Conservation (phyloP, 2,888 invertebrate genomes). For the Drosophila nr. perissopoda region DNA sequence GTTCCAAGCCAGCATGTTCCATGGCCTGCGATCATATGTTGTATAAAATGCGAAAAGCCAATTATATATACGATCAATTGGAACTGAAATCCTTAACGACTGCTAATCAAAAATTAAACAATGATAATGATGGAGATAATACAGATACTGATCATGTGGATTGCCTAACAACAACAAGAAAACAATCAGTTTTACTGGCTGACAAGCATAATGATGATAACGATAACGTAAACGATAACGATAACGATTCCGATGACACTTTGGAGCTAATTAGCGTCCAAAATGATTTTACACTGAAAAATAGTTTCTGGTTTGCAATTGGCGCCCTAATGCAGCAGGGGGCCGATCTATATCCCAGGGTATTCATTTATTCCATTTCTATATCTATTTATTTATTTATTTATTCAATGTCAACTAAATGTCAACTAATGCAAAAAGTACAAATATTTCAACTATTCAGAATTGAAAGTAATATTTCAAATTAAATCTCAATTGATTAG, state of each 20-base stretch:
- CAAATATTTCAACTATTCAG: neutral
- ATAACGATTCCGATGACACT: constrained; percentile 54
- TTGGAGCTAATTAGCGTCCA: constrained; percentile 85
- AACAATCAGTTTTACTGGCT: neutral
- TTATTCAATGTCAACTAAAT: neutral
- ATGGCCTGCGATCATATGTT: constrained; percentile 85
- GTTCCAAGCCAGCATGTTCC: constrained; percentile 86
- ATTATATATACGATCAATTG: constrained; percentile 43
- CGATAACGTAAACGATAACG: constrained; percentile 21
- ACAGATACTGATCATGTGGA: constrained; percentile 13
- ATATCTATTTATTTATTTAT: neutral
- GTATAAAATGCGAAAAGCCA: constrained; percentile 54
- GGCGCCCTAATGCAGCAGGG: constrained; percentile 98
- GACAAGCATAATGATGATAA: constrained; percentile 17
- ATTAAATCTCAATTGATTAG: neutral
- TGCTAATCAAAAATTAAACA: neutral
- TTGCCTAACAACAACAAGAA: neutral
- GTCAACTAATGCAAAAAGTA: neutral
- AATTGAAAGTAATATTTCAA: neutral
- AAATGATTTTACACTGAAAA: constrained; percentile 93
- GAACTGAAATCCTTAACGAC: constrained; percentile 33
- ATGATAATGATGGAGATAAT: constrained; percentile 4
- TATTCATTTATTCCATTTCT: constrained; percentile 78
- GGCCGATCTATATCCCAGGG: constrained; percentile 96
- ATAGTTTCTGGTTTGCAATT: constrained; percentile 98